Percentiles rank a stretch among this genome's conserved stretches.
Evolutionary conservation across 1,140 invertebrate species (phyloP).

Genomic region (Panulirus ornatus): DNA sequence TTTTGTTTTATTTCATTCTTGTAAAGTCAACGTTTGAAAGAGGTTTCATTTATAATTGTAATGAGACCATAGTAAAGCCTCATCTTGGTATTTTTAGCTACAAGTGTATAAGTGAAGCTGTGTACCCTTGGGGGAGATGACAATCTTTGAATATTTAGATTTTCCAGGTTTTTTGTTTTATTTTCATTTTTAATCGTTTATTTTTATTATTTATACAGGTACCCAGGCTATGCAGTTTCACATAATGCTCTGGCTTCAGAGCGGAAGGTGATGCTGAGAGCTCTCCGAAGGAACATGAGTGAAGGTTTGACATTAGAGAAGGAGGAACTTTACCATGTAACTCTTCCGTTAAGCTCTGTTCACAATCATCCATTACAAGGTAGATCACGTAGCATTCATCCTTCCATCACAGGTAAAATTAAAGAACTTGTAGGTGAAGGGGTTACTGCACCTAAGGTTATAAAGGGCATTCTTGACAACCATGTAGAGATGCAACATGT

Average conservation of each 20-base stretch:
- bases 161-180: not conserved
- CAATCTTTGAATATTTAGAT: too few species aligned
- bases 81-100: too few species aligned
- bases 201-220: slow-evolving; percentile 21
- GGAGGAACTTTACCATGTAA: slow-evolving; percentile 59
- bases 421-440: slow-evolving; percentile 42
- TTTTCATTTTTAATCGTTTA: not conserved
- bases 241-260: slow-evolving; percentile 16
- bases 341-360: slow-evolving; percentile 30
- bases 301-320: slow-evolving; percentile 12
- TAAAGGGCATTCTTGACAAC: slow-evolving; percentile 42
- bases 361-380: slow-evolving; percentile 57
- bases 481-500: slow-evolving; percentile 31
- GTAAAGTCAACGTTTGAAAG: too few species aligned
- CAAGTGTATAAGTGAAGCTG: too few species aligned
- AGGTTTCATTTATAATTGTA: too few species aligned
- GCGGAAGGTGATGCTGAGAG: slow-evolving; percentile 52
- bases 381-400: slow-evolving; percentile 48
- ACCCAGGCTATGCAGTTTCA: slow-evolving; percentile 57
- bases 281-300: slow-evolving; percentile 35
- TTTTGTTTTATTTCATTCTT: too few species aligned
- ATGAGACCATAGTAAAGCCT: too few species aligned
- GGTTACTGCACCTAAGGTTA: slow-evolving; percentile 50
- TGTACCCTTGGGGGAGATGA: too few species aligned
- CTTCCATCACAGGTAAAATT: slow-evolving; percentile 31